Evolutionary conservation across 2,888 invertebrate genomes (phyloP).

Genomic region (Melitaea athalia): DNA sequence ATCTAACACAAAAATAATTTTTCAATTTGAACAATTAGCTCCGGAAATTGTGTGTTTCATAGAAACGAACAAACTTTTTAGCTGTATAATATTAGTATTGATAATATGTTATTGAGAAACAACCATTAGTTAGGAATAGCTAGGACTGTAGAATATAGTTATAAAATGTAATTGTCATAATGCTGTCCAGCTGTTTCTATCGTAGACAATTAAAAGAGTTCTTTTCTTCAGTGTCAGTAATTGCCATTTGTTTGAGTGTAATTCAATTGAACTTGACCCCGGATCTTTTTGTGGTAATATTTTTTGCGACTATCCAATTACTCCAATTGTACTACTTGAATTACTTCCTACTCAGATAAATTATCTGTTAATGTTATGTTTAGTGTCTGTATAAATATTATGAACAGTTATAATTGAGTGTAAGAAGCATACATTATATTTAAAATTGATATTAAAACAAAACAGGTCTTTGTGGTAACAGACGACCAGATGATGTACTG

Average conservation of each 20-base stretch:
- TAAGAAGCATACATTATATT: not conserved
- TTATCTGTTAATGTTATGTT: not conserved
- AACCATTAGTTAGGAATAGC: no score
- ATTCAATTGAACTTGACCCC: conserved; percentile 6
- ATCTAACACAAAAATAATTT: no score
- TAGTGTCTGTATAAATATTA: not conserved
- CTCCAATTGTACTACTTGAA: not conserved
- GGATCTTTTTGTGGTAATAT: not conserved
- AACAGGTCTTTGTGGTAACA: not conserved
- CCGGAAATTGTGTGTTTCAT: no score
- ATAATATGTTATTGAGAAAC: no score
- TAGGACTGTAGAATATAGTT: no score
- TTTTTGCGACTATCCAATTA: conserved; percentile 3
- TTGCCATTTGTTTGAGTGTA: not conserved
- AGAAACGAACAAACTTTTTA: no score
- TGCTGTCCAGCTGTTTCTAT: not conserved
- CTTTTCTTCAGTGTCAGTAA: not conserved
- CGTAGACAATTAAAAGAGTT: not conserved
- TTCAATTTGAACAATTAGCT: no score
- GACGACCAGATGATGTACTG: not conserved
- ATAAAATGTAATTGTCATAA: no score
- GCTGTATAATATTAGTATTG: no score
- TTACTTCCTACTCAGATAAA: conserved; percentile 2
- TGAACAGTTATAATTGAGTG: not conserved
- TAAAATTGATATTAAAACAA: not conserved